These are phyloP conservation scores for Perizoma affinitatum DNA, from an alignment of 2,888 invertebrate species.

Conservation along the genomic window DNA sequence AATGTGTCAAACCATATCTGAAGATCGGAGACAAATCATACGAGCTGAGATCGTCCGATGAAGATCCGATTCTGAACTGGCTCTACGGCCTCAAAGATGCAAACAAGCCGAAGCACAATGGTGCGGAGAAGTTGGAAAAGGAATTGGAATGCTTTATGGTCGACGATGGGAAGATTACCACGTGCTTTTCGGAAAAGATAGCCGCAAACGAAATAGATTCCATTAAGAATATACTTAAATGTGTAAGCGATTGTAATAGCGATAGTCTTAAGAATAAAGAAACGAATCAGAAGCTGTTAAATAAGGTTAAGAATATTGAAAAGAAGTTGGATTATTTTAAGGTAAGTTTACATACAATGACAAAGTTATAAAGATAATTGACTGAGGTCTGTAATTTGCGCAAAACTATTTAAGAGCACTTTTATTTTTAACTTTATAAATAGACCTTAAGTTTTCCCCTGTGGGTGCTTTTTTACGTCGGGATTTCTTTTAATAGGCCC, in stretches of 20 bases:
- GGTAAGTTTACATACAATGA: constrained; percentile 46
- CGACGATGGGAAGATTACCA: constrained; percentile 51
- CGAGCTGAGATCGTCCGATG: constrained; percentile 54
- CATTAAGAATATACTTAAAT: constrained; percentile 63
- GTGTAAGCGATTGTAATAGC: constrained; percentile 59
- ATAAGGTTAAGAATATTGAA: constrained; percentile 47
- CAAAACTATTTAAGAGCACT: too few species aligned
- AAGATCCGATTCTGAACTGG: constrained; percentile 68
- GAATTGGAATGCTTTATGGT: constrained; percentile 41
- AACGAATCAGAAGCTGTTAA: constrained; percentile 40
- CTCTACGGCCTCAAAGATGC: constrained; percentile 53
- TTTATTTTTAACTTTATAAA: too few species aligned
- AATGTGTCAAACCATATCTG: constrained; percentile 56
- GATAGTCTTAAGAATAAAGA: constrained; percentile 48
- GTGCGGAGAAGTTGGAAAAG: constrained; percentile 55
- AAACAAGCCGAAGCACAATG: constrained; percentile 36
- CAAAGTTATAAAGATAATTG: too few species aligned
- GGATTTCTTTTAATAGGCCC: too few species aligned
- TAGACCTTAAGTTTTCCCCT: too few species aligned
- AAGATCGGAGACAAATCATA: constrained; percentile 49
- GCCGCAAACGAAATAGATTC: constrained; percentile 67
- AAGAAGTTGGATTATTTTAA: constrained; percentile 63
- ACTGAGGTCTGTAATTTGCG: too few species aligned
- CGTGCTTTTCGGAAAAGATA: constrained; percentile 70
- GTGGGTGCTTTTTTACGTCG: too few species aligned